Conservation (phyloP, 1,140 invertebrate species). For the Daktulosphaira vitifoliae region DNA sequence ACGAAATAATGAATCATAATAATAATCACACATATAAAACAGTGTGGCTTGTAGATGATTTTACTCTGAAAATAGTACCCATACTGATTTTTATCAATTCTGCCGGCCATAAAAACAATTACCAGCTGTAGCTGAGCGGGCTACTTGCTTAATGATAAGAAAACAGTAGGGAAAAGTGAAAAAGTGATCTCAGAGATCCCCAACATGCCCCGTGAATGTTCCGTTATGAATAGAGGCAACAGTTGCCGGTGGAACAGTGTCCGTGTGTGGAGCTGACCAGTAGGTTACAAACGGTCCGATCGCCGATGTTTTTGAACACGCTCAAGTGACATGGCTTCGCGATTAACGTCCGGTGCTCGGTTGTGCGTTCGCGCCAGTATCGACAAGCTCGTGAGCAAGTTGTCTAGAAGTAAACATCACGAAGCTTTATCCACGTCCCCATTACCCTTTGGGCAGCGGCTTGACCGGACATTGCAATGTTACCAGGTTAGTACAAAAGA, state of each 20-base stretch:
- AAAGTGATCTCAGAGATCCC: too few relatives aligned
- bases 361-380: constrained; percentile 30
- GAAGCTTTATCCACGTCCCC: neutral
- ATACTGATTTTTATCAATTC: too few relatives aligned
- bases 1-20: too few relatives aligned
- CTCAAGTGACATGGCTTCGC: constrained; percentile 29
- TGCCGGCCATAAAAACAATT: neutral
- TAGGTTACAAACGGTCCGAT: neutral
- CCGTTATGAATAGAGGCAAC: constrained; percentile 19
- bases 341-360: constrained; percentile 32
- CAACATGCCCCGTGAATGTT: neutral
- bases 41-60: too few relatives aligned
- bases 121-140: neutral
- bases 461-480: constrained; percentile 4
- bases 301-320: constrained; percentile 27
- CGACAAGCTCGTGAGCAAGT: constrained; percentile 23
- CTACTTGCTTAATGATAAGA: too few relatives aligned
- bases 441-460: neutral
- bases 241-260: constrained; percentile 23
- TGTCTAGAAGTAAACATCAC: constrained; percentile 4
- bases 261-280: constrained; percentile 27
- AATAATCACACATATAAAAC: too few relatives aligned
- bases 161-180: too few relatives aligned
- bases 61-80: too few relatives aligned
- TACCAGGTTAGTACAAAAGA: constrained; percentile 29